Base-by-base conservation (phyloP, 2,113 vertebrate genomes). In the Podocnemis expansa region DNA sequence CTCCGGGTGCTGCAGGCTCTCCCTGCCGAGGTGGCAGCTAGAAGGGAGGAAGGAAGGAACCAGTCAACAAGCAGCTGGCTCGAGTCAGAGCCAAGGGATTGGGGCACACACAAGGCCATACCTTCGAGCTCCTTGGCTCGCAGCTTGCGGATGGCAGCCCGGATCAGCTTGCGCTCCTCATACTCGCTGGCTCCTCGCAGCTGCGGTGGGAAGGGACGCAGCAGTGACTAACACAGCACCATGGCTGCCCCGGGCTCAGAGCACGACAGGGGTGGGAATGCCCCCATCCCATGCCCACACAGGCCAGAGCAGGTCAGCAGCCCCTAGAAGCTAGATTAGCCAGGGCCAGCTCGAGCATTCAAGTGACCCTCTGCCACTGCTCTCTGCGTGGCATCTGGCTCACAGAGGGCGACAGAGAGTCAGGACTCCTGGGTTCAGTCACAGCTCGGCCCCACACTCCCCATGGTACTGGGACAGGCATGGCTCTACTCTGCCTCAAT, bases 121-220 rank as follows among this genome's bases (percentile, higher is more conserved):
- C 99, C 98, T 97, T 99, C 98, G 5, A 98, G 98, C 87, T 99
- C 99, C 90, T 99, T 97, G 0, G 98, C 98, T 31, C 99, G 97
- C 55, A 99, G 91, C 13, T 98, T 98, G 93, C 99, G 98, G 96
- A 99, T 99, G 89, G 99, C 98, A 1, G 98, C 99, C 91, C 99
- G 98, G 92, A 99, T 99, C 92, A 99, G 93, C 96, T 99, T 99
- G 87, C 99, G 99, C 90, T 99, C 99, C 96, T 99, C 99, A 1
- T 99, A 99, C 84, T 99, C 99, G 2, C 93, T 97, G 0, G 99
- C 98, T 1, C 97, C 97, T 45, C 98, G 98, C 67, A 99, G 98
- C 99, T 99, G 95, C 17, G 41, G 82, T 45, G 82, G 49, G 90
- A 21, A 95, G 55, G 76, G 56, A 80, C 2, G 19, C 29, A 0